Percentiles rank a stretch among this genome's conserved stretches.
phyloP scores from a whole-genome alignment of 2,113 vertebrate species.

The Odocoileus virginianus region DNA sequence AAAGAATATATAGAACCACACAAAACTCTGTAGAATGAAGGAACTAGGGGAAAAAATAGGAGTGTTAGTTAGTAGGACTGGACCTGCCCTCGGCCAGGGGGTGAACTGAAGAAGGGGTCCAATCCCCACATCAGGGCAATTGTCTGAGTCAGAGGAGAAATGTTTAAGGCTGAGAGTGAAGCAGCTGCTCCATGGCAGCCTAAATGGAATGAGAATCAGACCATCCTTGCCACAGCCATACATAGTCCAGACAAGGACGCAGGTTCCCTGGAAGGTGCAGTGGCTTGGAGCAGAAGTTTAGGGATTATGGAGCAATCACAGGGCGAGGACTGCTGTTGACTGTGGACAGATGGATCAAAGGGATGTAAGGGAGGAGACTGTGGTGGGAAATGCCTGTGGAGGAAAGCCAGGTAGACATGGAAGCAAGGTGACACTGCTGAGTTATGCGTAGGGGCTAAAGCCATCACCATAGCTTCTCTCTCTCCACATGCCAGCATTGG shows the following conservation, averaged over 20 bases:
- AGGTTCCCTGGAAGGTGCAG: background rate
- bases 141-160: background rate
- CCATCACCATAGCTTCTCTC: background rate
- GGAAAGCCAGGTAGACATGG: background rate
- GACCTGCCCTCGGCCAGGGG: background rate
- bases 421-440: background rate
- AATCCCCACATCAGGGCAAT: background rate
- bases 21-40: background rate
- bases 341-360: background rate
- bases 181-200: background rate
- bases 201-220: background rate
- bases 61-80: background rate
- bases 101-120: background rate
- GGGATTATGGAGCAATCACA: background rate
- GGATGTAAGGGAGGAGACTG: background rate
- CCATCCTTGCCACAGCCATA: background rate
- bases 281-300: background rate
- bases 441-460: accelerated
- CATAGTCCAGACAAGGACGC: background rate
- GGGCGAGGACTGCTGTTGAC: background rate
- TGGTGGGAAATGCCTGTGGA: background rate
- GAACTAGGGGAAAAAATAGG: background rate
- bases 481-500: background rate
- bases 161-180: background rate
- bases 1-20: background rate